Evolutionary conservation across 2,888 invertebrate species (phyloP).

Genomic region (Drosophila algonquin): DNA sequence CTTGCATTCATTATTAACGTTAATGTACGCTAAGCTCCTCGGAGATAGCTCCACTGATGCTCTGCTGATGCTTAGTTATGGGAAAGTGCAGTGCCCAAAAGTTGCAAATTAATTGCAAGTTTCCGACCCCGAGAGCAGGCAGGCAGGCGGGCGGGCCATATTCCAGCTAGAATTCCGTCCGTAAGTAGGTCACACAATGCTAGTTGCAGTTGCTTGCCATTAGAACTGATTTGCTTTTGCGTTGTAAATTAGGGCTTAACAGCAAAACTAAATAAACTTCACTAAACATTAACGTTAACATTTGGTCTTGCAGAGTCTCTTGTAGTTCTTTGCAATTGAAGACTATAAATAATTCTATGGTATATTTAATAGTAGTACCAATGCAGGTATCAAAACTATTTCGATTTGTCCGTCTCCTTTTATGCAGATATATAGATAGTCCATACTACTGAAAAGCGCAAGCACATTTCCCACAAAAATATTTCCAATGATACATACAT

Average conservation of each 20-base stretch:
- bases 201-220: neutral
- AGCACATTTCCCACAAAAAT: too few relatives aligned
- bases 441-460: too few relatives aligned
- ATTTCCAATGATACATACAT: too few relatives aligned
- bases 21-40: conserved; percentile 23
- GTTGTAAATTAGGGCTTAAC: neutral
- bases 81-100: conserved; percentile 27
- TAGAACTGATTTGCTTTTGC: neutral
- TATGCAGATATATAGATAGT: too few relatives aligned
- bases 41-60: conserved; percentile 21
- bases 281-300: neutral
- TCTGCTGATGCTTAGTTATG: conserved; percentile 29
- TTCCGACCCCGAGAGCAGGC: neutral
- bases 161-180: neutral
- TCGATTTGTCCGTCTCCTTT: too few relatives aligned
- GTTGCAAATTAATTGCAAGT: conserved; percentile 49
- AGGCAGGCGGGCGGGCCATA: conserved; percentile 12
- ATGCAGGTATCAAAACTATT: too few relatives aligned
- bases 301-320: neutral
- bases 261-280: neutral
- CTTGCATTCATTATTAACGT: conserved; percentile 63
- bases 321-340: neutral
- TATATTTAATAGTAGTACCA: too few relatives aligned
- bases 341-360: neutral
- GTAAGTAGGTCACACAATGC: neutral